Evolutionary conservation across 2,888 invertebrate genomes (phyloP).

Genomic region (Oligia latruncula): DNA sequence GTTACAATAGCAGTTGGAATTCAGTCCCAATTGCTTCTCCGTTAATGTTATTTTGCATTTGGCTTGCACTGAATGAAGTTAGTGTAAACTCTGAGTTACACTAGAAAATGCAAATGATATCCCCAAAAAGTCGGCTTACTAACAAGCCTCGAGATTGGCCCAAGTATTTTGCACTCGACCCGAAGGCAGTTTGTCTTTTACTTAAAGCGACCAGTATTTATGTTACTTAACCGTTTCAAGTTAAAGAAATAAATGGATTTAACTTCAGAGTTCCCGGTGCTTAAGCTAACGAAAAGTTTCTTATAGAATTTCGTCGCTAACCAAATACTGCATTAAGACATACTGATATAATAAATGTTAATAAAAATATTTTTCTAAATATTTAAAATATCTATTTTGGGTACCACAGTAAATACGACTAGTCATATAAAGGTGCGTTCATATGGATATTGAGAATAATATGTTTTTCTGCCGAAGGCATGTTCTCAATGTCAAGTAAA

Average conservation of each 20-base stretch:
- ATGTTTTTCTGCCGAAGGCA: background rate
- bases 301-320: constrained; percentile 30
- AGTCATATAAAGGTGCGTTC: background rate
- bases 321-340: constrained; percentile 14
- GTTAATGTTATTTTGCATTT: background rate
- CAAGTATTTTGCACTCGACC: constrained; percentile 49
- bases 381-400: background rate
- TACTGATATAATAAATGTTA: background rate
- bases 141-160: constrained; percentile 39
- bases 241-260: constrained; percentile 60
- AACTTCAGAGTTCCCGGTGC: constrained; percentile 33
- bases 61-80: background rate
- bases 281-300: constrained; percentile 47
- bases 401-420: background rate
- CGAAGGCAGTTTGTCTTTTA: constrained; percentile 50
- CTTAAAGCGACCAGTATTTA: constrained; percentile 58
- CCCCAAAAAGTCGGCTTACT: constrained; percentile 30
- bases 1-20: background rate
- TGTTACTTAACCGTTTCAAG: constrained; percentile 60
- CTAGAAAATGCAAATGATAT: constrained; percentile 39
- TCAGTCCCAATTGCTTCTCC: background rate
- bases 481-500: constrained; percentile 34
- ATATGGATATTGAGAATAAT: background rate
- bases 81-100: background rate
- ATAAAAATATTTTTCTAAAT: too few species aligned